Evolutionary conservation across 2,113 vertebrate species (phyloP).

Genomic region (Prinia subflava): DNA sequence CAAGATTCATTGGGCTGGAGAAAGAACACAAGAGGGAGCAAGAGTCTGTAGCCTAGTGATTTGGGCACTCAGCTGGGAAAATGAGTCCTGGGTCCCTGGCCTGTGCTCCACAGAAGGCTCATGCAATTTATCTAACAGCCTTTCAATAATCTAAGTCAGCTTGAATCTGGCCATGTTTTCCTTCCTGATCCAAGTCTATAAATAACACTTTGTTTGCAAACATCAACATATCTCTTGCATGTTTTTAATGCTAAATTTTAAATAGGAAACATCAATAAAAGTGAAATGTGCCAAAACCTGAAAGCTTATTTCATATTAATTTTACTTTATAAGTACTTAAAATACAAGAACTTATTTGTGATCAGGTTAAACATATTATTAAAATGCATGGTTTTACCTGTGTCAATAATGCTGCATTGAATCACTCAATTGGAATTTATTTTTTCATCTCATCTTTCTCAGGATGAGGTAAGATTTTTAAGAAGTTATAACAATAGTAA

Average conservation of each 20-base stretch:
- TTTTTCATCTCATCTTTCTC: background rate
- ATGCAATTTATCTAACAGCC: background rate
- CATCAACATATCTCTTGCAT: background rate
- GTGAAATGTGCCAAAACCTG: background rate
- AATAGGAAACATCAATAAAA: background rate
- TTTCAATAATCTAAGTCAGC: background rate
- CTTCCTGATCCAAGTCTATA: background rate
- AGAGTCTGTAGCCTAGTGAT: constrained; percentile 60
- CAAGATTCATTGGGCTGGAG: constrained; percentile 32
- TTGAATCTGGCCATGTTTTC: background rate
- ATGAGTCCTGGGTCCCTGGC: background rate
- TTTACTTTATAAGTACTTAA: background rate
- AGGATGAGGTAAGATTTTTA: background rate
- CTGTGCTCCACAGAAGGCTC: background rate
- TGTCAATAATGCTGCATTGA: background rate
- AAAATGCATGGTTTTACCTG: background rate
- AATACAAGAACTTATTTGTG: background rate
- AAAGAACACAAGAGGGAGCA: constrained; percentile 64
- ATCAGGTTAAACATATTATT: background rate
- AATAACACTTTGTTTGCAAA: background rate
- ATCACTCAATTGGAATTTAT: background rate
- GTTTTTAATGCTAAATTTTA: background rate
- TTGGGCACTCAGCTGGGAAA: constrained; percentile 35
- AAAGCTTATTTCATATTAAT: background rate
- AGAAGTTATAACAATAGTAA: background rate